Conservation (phyloP, 2,113 vertebrate genomes). For the Merops nubicus region DNA sequence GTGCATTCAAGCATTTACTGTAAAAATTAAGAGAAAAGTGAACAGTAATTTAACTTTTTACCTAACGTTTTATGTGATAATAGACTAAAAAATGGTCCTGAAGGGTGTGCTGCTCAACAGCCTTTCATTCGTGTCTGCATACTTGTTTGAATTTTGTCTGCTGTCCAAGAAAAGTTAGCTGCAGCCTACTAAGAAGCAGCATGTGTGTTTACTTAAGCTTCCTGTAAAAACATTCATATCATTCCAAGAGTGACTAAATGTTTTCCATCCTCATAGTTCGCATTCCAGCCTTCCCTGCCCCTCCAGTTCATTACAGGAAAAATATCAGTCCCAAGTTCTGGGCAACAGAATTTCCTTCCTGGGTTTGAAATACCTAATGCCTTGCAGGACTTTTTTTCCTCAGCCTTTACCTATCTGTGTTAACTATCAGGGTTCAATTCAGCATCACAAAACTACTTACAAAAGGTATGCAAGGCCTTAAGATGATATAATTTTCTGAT, state of each 20-base stretch:
- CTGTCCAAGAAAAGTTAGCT: slow-evolving; percentile 79
- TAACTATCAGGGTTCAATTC: not conserved
- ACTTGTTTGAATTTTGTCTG: slow-evolving; percentile 77
- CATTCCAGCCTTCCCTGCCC: slow-evolving; percentile 78
- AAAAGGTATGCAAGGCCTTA: not conserved
- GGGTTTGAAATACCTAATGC: slow-evolving; percentile 40
- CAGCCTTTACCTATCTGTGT: not conserved
- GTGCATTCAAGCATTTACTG: not conserved
- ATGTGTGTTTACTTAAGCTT: slow-evolving; percentile 85
- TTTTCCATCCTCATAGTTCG: slow-evolving; percentile 84
- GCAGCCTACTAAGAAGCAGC: slow-evolving; percentile 76
- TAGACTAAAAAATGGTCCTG: slow-evolving; percentile 13
- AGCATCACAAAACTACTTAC: not conserved
- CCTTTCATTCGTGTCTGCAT: slow-evolving; percentile 67
- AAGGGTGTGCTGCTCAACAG: slow-evolving; percentile 75
- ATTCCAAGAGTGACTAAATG: slow-evolving; percentile 88
- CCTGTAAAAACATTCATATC: slow-evolving; percentile 88
- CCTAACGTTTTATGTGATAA: not conserved
- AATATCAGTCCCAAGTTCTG: slow-evolving; percentile 69
- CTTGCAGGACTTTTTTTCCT: not conserved
- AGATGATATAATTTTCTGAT: not conserved
- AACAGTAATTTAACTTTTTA: not conserved
- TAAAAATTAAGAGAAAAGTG: not conserved
- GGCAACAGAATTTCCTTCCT: slow-evolving; percentile 68
- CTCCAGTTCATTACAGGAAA: slow-evolving; percentile 80